A percentile compares a stretch with the other conserved stretches of the same genome.
Evolutionary conservation across 92 coral and sea anemone species (phyloP).

Genomic region (Porites cylindrica): DNA sequence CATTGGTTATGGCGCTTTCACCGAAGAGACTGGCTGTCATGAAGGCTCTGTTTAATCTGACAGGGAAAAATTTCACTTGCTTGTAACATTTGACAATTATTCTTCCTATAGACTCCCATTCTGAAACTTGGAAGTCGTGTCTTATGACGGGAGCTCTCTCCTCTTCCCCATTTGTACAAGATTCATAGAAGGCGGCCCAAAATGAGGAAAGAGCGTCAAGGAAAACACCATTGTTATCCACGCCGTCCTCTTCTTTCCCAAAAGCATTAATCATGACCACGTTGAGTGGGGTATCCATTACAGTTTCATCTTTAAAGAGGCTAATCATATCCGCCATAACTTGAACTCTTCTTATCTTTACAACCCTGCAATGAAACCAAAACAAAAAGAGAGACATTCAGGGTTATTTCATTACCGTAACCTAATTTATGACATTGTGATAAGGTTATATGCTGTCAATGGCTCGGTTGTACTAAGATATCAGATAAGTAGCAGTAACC

Average conservation of each 20-base stretch:
- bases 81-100: slow-evolving; percentile 62
- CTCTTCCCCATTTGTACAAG: slow-evolving; percentile 64
- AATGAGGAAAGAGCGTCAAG: slow-evolving; percentile 72
- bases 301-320: slow-evolving; percentile 59
- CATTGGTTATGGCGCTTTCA: slow-evolving; percentile 30
- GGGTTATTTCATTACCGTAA: neutral
- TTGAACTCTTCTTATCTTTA: slow-evolving; percentile 44
- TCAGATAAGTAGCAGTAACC: neutral
- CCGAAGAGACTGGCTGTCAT: slow-evolving; percentile 50
- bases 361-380: slow-evolving; percentile 13
- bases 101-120: slow-evolving; percentile 59
- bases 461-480: neutral
- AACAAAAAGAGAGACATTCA: neutral
- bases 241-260: slow-evolving; percentile 60
- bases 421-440: neutral
- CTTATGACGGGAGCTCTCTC: slow-evolving; percentile 65
- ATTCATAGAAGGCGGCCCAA: slow-evolving; percentile 62
- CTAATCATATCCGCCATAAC: slow-evolving; percentile 56
- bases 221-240: slow-evolving; percentile 74
- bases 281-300: slow-evolving; percentile 35
- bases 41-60: slow-evolving; percentile 48
- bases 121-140: slow-evolving; percentile 55
- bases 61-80: slow-evolving; percentile 46
- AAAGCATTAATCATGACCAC: slow-evolving; percentile 73
- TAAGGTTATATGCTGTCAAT: slow-evolving; percentile 3